phyloP scores from a whole-genome alignment of 2,113 vertebrate species.

The Pelodiscus sinensis region DNA sequence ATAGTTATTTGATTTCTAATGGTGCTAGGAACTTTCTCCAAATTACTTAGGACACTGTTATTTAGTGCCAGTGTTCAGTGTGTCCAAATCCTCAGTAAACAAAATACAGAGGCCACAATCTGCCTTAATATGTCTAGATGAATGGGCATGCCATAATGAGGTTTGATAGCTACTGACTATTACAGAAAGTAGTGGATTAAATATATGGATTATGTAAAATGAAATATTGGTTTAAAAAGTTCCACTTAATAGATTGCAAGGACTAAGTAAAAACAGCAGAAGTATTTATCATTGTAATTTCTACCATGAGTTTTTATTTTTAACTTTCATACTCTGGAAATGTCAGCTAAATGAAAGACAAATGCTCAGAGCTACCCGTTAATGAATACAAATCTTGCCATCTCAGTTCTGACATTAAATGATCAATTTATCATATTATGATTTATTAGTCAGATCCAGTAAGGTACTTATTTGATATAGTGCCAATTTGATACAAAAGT shows the following conservation, averaged over 20 bases:
- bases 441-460: not conserved
- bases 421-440: not conserved
- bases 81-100: not conserved
- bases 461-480: not conserved
- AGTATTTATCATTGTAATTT: not conserved
- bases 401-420: slow-evolving; percentile 5
- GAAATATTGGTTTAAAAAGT: not conserved
- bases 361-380: not conserved
- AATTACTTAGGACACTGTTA: not conserved
- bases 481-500: not conserved
- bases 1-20: not conserved
- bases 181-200: not conserved
- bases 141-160: not conserved
- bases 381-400: not conserved
- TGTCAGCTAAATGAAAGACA: not conserved
- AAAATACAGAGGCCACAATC: not conserved
- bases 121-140: fast-evolving
- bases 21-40: not conserved
- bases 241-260: not conserved
- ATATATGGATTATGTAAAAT: not conserved
- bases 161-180: not conserved
- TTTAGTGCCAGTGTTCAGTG: not conserved
- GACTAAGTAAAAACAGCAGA: not conserved
- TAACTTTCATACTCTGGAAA: not conserved
- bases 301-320: not conserved